Conservation (phyloP, 2,888 invertebrate genomes). For the Perizoma affinitatum region DNA sequence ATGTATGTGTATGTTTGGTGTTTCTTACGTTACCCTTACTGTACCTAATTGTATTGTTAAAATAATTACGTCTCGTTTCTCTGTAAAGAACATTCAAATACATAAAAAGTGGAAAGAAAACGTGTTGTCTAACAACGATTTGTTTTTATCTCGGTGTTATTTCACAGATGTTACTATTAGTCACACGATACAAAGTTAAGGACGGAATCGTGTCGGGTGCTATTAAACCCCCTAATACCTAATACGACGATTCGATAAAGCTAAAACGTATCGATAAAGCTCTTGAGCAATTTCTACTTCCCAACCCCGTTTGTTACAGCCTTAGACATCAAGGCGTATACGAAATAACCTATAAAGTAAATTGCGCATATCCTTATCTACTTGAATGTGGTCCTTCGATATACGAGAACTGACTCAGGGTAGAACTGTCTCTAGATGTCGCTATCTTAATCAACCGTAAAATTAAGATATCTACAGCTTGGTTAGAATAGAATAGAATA, state of each 20-base stretch:
- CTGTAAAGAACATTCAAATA: too few species aligned
- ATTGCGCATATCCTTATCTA: conserved; percentile 38
- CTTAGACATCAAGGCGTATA: conserved; percentile 7
- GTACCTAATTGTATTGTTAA: too few species aligned
- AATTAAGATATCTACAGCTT: too few species aligned
- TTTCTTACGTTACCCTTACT: too few species aligned
- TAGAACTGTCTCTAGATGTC: conserved; percentile 16
- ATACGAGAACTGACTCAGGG: not conserved
- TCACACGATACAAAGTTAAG: too few species aligned
- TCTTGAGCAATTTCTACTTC: conserved; percentile 15
- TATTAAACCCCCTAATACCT: conserved; percentile 9
- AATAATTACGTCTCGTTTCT: too few species aligned
- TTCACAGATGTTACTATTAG: too few species aligned
- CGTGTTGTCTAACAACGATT: too few species aligned
- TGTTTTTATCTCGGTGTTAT: too few species aligned
- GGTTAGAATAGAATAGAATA: too few species aligned
- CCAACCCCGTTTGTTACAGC: conserved; percentile 17
- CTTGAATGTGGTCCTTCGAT: conserved; percentile 23
- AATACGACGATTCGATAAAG: conserved; percentile 37
- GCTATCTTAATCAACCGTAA: not conserved
- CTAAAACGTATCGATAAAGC: conserved; percentile 31
- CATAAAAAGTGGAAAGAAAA: too few species aligned
- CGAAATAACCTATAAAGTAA: conserved; percentile 37
- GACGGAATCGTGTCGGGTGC: conserved; percentile 11
- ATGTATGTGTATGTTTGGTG: too few species aligned